These are phyloP conservation scores for Anoura caudifer DNA, from an alignment of 2,113 vertebrate genomes.

Conservation along the genomic window DNA sequence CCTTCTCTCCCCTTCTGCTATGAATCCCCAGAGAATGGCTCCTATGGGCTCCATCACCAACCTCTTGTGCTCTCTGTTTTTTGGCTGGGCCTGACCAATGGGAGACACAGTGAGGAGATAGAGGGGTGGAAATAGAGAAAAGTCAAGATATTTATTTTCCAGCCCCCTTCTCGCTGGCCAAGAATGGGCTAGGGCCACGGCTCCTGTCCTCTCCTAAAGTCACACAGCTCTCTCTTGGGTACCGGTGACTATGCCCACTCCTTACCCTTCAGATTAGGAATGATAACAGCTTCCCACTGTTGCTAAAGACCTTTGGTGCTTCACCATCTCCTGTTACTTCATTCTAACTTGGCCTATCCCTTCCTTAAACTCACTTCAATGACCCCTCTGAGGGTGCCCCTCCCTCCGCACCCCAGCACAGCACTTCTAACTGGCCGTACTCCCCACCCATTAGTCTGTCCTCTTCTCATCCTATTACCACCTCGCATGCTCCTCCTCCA, in stretches of 20 bases:
- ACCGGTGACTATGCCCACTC: neutral
- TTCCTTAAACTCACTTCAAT: neutral
- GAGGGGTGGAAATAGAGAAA: neutral
- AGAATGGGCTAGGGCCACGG: neutral
- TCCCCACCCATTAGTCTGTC: neutral
- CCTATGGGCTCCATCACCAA: neutral
- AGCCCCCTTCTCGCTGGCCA: neutral
- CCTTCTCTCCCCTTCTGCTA: neutral
- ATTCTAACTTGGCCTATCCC: neutral
- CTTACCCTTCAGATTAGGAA: neutral
- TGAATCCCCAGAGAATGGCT: neutral
- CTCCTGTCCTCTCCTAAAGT: neutral
- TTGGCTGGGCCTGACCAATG: neutral
- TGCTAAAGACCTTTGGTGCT: neutral
- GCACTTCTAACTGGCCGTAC: neutral
- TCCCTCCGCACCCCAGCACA: neutral
- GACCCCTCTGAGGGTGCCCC: neutral
- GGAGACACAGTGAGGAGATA: neutral
- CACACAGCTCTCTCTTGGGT: neutral
- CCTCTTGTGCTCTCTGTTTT: neutral
- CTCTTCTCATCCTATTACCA: neutral
- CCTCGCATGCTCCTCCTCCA: neutral
- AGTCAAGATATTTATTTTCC: neutral
- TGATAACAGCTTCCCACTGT: neutral
- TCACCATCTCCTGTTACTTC: neutral